These are phyloP conservation scores for Polydrusus tereticollis DNA, from an alignment of 2,888 invertebrate genomes.

Conservation along the genomic window DNA sequence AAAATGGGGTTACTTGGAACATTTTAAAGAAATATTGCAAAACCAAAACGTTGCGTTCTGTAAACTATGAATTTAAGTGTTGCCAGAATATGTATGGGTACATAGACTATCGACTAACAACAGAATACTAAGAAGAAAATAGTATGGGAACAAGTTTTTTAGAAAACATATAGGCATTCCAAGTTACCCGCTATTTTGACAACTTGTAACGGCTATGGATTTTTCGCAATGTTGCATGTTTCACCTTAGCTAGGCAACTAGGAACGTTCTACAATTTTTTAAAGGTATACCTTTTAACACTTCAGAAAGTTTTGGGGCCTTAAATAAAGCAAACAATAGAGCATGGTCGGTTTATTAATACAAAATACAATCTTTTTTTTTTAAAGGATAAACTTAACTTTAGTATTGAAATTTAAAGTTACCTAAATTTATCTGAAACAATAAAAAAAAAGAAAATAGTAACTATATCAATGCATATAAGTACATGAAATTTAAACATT, in stretches of 20 bases:
- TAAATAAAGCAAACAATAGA: too few relatives aligned
- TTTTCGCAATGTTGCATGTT: neutral
- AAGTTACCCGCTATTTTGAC: neutral
- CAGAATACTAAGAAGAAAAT: neutral
- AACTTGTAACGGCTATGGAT: neutral
- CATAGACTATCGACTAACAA: neutral
- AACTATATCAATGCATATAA: neutral
- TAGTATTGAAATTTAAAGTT: neutral
- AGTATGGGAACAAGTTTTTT: neutral
- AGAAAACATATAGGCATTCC: neutral
- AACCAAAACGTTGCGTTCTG: neutral
- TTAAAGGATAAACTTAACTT: too few relatives aligned
- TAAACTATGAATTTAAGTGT: neutral
- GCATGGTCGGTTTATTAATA: too few relatives aligned
- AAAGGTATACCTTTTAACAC: too few relatives aligned
- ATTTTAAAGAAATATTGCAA: neutral
- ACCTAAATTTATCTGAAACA: neutral
- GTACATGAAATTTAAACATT: neutral
- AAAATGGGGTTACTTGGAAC: too few relatives aligned
- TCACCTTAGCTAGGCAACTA: neutral
- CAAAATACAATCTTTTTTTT: too few relatives aligned
- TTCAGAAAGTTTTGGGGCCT: too few relatives aligned
- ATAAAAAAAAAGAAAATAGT: neutral
- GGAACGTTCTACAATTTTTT: too few relatives aligned
- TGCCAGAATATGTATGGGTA: neutral